Percentiles rank a stretch among this genome's conserved stretches.
Evolutionary conservation across 1,140 invertebrate species (phyloP).

Genomic region (Mylabris phalerata): DNA sequence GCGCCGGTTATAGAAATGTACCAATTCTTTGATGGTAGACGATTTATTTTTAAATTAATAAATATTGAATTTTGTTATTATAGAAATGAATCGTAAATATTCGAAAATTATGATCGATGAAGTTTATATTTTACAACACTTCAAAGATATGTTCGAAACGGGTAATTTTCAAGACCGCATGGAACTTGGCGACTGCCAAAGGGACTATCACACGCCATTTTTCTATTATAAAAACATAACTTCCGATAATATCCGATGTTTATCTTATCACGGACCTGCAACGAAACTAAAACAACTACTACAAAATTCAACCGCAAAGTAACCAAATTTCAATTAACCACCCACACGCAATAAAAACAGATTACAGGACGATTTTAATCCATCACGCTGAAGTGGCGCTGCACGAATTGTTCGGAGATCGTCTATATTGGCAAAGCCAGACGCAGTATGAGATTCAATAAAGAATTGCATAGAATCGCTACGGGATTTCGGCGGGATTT

Average conservation of each 20-base stretch:
- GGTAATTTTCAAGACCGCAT: conserved; percentile 80
- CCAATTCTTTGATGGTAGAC: conserved; percentile 64
- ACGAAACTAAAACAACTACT: conserved; percentile 55
- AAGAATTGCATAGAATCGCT: conserved; percentile 60
- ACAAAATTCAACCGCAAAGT: conserved; percentile 40
- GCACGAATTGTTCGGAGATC: conserved; percentile 79
- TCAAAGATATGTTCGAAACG: conserved; percentile 73
- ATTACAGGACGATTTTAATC: conserved; percentile 63
- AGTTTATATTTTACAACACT: conserved; percentile 80
- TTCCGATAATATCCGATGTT: conserved; percentile 60
- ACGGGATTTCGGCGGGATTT: conserved; percentile 59
- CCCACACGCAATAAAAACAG: neutral
- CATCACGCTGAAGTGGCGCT: conserved; percentile 83
- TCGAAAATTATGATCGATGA: conserved; percentile 56
- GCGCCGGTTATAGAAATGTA: conserved; percentile 83
- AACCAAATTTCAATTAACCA: neutral
- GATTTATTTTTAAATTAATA: conserved; percentile 15
- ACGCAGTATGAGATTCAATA: conserved; percentile 85
- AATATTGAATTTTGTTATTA: neutral
- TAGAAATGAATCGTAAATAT: conserved; percentile 18
- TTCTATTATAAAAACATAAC: conserved; percentile 55
- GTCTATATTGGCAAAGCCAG: conserved; percentile 79
- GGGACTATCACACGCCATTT: conserved; percentile 41
- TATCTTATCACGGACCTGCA: conserved; percentile 78
- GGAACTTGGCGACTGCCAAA: conserved; percentile 52